Conservation (phyloP, 2,113 vertebrate species). For the Apeltes quadracus region DNA sequence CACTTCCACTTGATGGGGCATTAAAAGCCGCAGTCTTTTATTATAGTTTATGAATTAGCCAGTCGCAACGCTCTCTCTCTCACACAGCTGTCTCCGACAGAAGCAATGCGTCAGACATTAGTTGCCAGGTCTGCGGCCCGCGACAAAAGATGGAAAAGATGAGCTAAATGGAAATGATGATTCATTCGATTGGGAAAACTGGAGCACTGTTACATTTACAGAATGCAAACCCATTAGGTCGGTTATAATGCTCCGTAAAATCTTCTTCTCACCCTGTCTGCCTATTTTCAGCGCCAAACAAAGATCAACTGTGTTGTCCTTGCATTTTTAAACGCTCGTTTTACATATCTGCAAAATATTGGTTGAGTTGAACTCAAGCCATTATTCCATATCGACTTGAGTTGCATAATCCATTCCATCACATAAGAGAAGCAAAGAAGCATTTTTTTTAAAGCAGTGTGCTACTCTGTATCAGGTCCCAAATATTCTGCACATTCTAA, state of each 20-base stretch:
- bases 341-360: constrained; percentile 9
- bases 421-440: neutral
- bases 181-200: constrained; percentile 55
- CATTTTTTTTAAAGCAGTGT: constrained; percentile 20
- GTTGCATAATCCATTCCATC: constrained; percentile 11
- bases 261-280: constrained; percentile 20
- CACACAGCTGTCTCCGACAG: constrained; percentile 42
- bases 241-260: constrained; percentile 44
- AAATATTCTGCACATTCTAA: constrained; percentile 43
- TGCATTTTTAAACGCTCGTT: neutral
- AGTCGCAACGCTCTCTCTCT: constrained; percentile 9
- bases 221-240: constrained; percentile 57
- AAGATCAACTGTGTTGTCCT: constrained; percentile 37
- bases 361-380: neutral
- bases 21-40: constrained; percentile 41
- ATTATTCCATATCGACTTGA: constrained; percentile 1
- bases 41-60: constrained; percentile 61
- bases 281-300: constrained; percentile 39
- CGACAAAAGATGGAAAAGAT: constrained; percentile 64
- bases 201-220: constrained; percentile 20
- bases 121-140: constrained; percentile 57
- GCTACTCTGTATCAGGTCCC: constrained; percentile 26
- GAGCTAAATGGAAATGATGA: constrained; percentile 68
- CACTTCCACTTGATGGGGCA: constrained; percentile 38
- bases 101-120: constrained; percentile 55